Conservation (phyloP, 1,140 invertebrate species). For the Drosophila sechellia region DNA sequence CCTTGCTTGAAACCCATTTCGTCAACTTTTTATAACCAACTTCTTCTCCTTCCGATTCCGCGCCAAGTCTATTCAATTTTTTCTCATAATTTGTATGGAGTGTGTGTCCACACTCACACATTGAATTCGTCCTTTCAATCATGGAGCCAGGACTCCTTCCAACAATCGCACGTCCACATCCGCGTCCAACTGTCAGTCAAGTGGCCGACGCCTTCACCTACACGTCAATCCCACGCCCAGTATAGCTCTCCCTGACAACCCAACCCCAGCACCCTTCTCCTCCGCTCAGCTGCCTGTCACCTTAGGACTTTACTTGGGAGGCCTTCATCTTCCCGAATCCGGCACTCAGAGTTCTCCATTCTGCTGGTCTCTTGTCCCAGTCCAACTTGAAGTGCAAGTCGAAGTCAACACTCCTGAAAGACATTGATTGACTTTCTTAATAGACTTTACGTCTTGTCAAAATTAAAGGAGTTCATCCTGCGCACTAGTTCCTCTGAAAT, state of each 20-base stretch:
- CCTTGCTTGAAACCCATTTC: constrained; percentile 65
- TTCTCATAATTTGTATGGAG: constrained; percentile 68
- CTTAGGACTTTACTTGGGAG: constrained; percentile 66
- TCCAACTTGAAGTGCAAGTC: constrained; percentile 51
- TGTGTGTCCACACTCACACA: constrained; percentile 52
- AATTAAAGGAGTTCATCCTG: constrained; percentile 63
- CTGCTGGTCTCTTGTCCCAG: constrained; percentile 25
- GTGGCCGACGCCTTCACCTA: constrained; percentile 58
- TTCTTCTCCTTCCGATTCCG: constrained; percentile 16
- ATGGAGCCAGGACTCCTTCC: constrained; percentile 43
- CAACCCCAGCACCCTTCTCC: background rate
- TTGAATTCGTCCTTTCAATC: constrained; percentile 81
- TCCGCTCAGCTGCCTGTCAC: constrained; percentile 54
- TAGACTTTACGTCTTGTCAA: constrained; percentile 83
- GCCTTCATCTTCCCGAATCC: constrained; percentile 46
- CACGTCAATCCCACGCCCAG: constrained; percentile 56
- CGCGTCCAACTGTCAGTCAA: constrained; percentile 79
- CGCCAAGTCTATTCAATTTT: constrained; percentile 59
- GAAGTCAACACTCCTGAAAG: constrained; percentile 76
- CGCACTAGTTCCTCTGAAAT: background rate
- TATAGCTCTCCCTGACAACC: background rate
- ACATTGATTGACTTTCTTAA: constrained; percentile 84
- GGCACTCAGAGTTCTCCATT: constrained; percentile 32
- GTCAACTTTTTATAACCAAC: constrained; percentile 75
- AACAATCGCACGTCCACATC: constrained; percentile 64